phyloP scores from a whole-genome alignment of 2,888 invertebrate genomes.

The Notocelia uddmanniana region DNA sequence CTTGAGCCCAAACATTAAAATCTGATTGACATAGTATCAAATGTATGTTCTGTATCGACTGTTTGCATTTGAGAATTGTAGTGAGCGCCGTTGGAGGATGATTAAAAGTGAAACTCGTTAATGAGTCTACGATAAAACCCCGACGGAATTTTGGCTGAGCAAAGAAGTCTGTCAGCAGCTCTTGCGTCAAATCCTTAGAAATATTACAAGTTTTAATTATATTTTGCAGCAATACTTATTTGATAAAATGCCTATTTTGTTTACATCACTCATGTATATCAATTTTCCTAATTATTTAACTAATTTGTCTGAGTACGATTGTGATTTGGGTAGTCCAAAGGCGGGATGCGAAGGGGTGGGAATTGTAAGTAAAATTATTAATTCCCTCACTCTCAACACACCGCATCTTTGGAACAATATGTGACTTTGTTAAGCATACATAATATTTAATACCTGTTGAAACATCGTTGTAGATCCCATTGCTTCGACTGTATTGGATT shows the following conservation, averaged over 20 bases:
- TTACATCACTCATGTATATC: neutral
- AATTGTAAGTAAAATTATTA: neutral
- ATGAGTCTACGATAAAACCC: slow-evolving; percentile 74
- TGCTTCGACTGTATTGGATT: slow-evolving; percentile 60
- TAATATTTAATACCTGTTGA: slow-evolving; percentile 56
- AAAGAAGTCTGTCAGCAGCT: slow-evolving; percentile 71
- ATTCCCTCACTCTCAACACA: no score
- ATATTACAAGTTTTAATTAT: no score
- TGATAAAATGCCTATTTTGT: neutral
- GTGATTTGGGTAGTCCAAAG: neutral
- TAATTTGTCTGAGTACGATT: neutral
- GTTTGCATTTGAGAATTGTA: slow-evolving; percentile 72
- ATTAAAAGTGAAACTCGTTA: slow-evolving; percentile 71
- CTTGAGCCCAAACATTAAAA: slow-evolving; percentile 71
- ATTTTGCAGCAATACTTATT: no score
- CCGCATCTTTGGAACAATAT: no score
- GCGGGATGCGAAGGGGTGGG: neutral
- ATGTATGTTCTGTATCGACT: slow-evolving; percentile 68
- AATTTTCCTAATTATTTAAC: neutral
- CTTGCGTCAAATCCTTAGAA: slow-evolving; percentile 69
- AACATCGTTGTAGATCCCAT: slow-evolving; percentile 74
- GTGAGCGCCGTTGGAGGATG: slow-evolving; percentile 66
- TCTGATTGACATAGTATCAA: slow-evolving; percentile 75
- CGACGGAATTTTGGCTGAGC: slow-evolving; percentile 62
- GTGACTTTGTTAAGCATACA: neutral